These are phyloP conservation scores for Mythimna loreyi DNA, from an alignment of 2,888 invertebrate genomes.

Conservation along the genomic window DNA sequence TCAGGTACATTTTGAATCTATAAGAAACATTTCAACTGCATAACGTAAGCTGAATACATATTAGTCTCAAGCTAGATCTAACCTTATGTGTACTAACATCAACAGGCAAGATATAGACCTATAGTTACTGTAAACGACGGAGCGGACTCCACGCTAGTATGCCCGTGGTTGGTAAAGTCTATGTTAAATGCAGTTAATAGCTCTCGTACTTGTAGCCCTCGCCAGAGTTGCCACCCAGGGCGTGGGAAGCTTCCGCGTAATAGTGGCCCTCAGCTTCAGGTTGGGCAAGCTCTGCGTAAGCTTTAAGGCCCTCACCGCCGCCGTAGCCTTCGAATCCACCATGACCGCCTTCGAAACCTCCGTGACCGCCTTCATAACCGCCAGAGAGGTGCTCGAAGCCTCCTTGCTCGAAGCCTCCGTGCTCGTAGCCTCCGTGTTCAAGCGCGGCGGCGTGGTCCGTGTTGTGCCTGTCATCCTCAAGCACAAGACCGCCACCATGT, in stretches of 20 bases:
- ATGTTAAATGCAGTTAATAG: constrained; percentile 78
- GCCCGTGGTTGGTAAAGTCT: constrained; percentile 67
- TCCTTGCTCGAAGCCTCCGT: constrained; percentile 70
- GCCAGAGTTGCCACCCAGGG: constrained; percentile 76
- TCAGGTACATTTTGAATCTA: constrained; percentile 84
- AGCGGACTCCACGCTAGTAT: constrained; percentile 69
- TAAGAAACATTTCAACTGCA: constrained; percentile 70
- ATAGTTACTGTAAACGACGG: constrained; percentile 73
- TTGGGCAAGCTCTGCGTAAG: constrained; percentile 78
- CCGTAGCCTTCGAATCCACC: constrained; percentile 77
- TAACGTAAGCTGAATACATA: constrained; percentile 70
- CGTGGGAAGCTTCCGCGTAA: constrained; percentile 77
- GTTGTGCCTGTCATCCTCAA: constrained; percentile 90
- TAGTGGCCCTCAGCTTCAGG: constrained; percentile 80
- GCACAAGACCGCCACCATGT: constrained; percentile 91
- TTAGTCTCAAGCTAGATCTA: constrained; percentile 68
- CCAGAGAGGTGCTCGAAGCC: constrained; percentile 59
- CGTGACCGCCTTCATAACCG: constrained; percentile 66
- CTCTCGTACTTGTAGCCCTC: constrained; percentile 85
- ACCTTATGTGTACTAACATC: constrained; percentile 70
- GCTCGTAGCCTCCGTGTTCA: constrained; percentile 73
- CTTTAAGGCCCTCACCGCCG: constrained; percentile 82
- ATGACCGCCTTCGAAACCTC: constrained; percentile 61
- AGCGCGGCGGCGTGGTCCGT: constrained; percentile 77
- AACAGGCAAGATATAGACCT: constrained; percentile 82